Base-by-base conservation (phyloP, 2,888 invertebrate genomes). In the Cyaniris semiargus region DNA sequence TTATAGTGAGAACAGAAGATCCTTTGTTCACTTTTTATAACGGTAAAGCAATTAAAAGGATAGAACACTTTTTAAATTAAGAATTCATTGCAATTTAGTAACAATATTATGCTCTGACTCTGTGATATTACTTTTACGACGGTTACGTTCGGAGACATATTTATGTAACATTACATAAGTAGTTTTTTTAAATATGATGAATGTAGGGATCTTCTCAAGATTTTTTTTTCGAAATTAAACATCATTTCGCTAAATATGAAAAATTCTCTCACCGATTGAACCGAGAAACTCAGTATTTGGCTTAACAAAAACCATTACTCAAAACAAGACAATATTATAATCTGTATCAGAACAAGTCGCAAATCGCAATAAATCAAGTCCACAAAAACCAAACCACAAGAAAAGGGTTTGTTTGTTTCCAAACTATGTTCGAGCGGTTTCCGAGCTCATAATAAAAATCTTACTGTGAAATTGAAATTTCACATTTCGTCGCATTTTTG, bases 331-430 rank as follows among this genome's bases (percentile, higher is more conserved):
- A n/a, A n/a, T n/a, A n/a, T n/a, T n/a, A 23, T 60, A 60, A 60
- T 60, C 4, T 60, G 13, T 23, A 90, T 87, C 87, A 87, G 87
- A 87, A 86, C 87, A 88, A 86, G 86, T 88, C 85, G 84, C 85
- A 53, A 53, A 53, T 53, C 78, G 86, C 89, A 85, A 92, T 93
- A 93, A 93, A 92, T 93, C 93, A 93, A 90, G 88, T 90, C 89
- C 88, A 89, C 86, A 89, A 90, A 91, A 86, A 86, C 85, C 83
- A 84, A 89, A 90, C 84, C 87, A 84, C 83, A 81, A 85, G 83
- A 88, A 93, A 90, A 89, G 89, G 90, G 88, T 91, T 91, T 91
- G 92, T 92, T 93, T 92, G 93, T 93, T 93, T 91, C 85, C 89
- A 89, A 91, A 93, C 92, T 91, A 92, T 88, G 89, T 88, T 89